Evolutionary conservation across 2,113 vertebrate genomes (phyloP).

Genomic region (Grus americana): DNA sequence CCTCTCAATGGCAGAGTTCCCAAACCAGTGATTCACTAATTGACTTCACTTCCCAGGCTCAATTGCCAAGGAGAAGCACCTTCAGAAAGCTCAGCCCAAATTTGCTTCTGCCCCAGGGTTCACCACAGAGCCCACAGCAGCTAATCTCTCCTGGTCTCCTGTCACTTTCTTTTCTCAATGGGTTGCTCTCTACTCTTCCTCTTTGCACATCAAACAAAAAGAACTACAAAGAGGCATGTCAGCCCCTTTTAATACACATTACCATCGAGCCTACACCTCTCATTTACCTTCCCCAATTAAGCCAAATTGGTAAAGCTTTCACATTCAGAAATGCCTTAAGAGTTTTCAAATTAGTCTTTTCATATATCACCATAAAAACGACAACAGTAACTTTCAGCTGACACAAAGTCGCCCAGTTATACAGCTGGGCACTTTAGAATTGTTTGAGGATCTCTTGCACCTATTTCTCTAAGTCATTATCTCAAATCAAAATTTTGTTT

Average conservation of each 20-base stretch:
- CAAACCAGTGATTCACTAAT: neutral
- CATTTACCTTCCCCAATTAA: neutral
- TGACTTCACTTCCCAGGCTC: neutral
- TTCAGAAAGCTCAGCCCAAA: neutral
- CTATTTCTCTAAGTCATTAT: neutral
- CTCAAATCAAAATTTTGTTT: neutral
- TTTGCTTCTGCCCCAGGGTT: neutral
- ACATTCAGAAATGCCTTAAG: neutral
- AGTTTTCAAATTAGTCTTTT: neutral
- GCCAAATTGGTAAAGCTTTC: neutral
- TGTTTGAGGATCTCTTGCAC: neutral
- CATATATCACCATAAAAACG: neutral
- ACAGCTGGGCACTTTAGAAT: neutral
- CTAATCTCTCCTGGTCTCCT: neutral
- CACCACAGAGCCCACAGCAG: neutral
- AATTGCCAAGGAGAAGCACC: neutral
- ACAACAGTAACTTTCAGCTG: neutral
- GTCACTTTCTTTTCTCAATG: neutral
- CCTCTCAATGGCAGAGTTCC: neutral
- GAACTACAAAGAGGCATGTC: neutral
- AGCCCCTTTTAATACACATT: neutral
- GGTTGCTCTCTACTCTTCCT: neutral
- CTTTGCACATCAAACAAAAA: neutral
- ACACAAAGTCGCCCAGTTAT: neutral
- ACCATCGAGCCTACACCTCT: neutral